Base-by-base conservation (phyloP, 2,113 vertebrate genomes). In the Kryptolebias marmoratus region DNA sequence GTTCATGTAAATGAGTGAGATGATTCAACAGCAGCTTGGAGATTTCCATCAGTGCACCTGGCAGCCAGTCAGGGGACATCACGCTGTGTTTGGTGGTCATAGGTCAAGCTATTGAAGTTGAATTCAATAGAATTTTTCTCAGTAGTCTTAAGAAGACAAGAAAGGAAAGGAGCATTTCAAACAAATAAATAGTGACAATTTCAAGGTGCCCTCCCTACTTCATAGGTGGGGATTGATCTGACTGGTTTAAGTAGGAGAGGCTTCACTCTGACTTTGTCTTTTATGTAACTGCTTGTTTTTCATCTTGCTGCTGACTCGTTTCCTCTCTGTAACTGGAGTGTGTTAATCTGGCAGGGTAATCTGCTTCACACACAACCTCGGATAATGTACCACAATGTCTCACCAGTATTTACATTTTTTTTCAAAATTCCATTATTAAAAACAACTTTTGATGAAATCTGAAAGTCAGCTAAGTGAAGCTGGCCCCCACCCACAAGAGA, bases 141-240 rank as follows among this genome's bases (percentile, higher is more conserved):
- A 44, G 79, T 82, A 85, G 87, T 75, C 69, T 75, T 73, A 75
- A 82, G 79, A 79, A 73, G 71, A 90, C 75, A 79, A 87, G 70
- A 90, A 90, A 91, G 85, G 73, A 73, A 87, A 83, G 65, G 81
- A 84, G 87, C 69, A 79, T 90, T 92, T 92, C 88, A 91, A 92
- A 90, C 90, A 90, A 92, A 92, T 88, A 92, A 92, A 92, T 88
- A 88, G 78, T 67, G 78, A 83, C 65, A 30, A 90, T 87, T 89
- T 92, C 90, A 92, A 92, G 90, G 90, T 92, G 90, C 89, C 90
- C 87, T 92, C 81, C 64, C 49, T 36, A 89, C 90, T 90, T 92
- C 88, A 90, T 66, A 92, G 87, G 79, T 72, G 81, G 60, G 83
- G 79, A 92, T 89, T 90, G 90, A 92, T 92, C 88, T 87, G n/a